phyloP scores from a whole-genome alignment of 2,797 vertebrate genomes.

The Tragelaphus eurycerus region DNA sequence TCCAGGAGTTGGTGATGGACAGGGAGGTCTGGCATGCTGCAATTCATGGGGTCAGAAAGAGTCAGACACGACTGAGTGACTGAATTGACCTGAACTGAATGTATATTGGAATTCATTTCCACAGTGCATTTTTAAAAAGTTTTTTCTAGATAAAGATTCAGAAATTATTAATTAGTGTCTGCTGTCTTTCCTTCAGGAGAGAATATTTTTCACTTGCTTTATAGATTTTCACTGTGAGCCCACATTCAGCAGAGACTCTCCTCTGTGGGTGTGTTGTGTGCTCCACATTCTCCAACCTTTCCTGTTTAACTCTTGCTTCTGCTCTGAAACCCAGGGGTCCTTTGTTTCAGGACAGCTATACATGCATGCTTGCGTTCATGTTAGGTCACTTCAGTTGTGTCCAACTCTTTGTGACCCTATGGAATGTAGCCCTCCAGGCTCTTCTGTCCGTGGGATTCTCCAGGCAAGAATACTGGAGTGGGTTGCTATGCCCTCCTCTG shows the following conservation, averaged over 20 bases:
- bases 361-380: accelerated
- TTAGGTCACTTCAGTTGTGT: background rate
- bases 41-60: background rate
- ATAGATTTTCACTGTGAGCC: background rate
- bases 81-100: background rate
- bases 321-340: background rate
- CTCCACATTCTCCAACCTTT: background rate
- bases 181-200: background rate
- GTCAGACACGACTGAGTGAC: accelerated
- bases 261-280: background rate
- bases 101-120: background rate
- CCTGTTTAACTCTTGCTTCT: background rate
- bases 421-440: background rate
- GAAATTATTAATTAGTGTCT: background rate
- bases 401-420: background rate
- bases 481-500: background rate
- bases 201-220: background rate
- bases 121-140: background rate
- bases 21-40: background rate
- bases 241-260: background rate
- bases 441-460: background rate
- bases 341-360: background rate
- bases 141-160: background rate
- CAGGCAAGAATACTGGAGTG: background rate
- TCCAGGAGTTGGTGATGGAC: background rate